Evolutionary conservation across 2,888 invertebrate genomes (phyloP), one percentile per base, ranked within the genome.

Genomic region (Eulithis prunata): DNA sequence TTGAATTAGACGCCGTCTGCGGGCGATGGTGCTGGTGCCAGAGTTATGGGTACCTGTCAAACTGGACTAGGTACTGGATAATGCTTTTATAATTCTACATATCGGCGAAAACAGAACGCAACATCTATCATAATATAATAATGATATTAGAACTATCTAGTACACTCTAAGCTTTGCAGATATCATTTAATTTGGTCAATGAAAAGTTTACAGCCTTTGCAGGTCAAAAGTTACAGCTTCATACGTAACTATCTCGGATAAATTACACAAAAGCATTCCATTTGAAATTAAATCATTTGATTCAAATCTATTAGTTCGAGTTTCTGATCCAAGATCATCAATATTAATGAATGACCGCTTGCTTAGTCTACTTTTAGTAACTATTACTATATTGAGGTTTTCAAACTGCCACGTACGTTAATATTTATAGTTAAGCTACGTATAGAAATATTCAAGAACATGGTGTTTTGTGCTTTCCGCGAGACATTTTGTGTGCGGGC

Each of bases 1-100:
- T 54, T 54, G 54, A 61, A 61, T 61, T 54, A 61, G 54, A 53
- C 57, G 59, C 41, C 41, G 46, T 38, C 61, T 46, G 36, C 53
- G 55, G 6, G 47, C 21, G 45, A 13, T 13, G 28, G 51, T 51
- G 58, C 28, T 43, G 58, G 6, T 10, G 3, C 47, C 10, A 14
- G 57, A 46, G 47, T 36, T 57, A 57, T 57, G 14, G 57, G 10
- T 14, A 3, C 10, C 11, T 11, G 21, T 21, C 49, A 21, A 49
- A 21, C 49, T 3, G 14, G 21, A 21, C 1, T 21, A 21, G 10
- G 21, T 7, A 14, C 5, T 49, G 11, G 49, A 49, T 21, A 3
- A 11, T 4, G 49, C 4, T 21, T n/a, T n/a, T 1, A 49, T 14
- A 8, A 6, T 47, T 8, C 14, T 21, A 21, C 21, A 21, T 21